phyloP scores from a whole-genome alignment of 2,797 vertebrate species.

The Cuculus canorus region DNA sequence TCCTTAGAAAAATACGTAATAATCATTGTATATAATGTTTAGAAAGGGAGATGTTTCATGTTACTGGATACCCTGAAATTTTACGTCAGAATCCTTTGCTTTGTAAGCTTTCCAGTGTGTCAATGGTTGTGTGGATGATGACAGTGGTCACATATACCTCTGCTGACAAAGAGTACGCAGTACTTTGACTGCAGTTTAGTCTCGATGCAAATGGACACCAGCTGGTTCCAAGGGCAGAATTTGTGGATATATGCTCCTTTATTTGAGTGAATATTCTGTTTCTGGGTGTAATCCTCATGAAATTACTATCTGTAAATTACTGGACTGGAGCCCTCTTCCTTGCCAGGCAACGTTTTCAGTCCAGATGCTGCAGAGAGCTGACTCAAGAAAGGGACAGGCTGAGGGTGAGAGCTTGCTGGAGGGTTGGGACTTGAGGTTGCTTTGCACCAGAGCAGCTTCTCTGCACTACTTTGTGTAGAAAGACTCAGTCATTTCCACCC shows the following conservation, averaged over 20 bases:
- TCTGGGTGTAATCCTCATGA: neutral
- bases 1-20: neutral
- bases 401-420: neutral
- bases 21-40: neutral
- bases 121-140: neutral
- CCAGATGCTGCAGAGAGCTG: neutral
- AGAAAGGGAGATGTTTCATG: neutral
- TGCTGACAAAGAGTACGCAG: neutral
- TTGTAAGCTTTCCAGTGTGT: neutral
- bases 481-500: slow-evolving; percentile 23
- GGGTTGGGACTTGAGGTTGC: neutral
- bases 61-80: neutral
- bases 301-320: neutral
- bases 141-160: neutral
- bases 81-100: neutral
- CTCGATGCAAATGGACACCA: neutral
- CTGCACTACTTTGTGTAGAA: slow-evolving; percentile 5
- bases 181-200: neutral
- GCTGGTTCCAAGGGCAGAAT: neutral
- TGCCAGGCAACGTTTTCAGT: rapidly evolving
- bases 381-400: rapidly evolving
- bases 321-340: neutral
- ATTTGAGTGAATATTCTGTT: neutral
- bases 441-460: neutral
- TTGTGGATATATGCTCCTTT: neutral